Conservation (phyloP, 2,113 vertebrate genomes). For the Cheirogaleus medius region DNA sequence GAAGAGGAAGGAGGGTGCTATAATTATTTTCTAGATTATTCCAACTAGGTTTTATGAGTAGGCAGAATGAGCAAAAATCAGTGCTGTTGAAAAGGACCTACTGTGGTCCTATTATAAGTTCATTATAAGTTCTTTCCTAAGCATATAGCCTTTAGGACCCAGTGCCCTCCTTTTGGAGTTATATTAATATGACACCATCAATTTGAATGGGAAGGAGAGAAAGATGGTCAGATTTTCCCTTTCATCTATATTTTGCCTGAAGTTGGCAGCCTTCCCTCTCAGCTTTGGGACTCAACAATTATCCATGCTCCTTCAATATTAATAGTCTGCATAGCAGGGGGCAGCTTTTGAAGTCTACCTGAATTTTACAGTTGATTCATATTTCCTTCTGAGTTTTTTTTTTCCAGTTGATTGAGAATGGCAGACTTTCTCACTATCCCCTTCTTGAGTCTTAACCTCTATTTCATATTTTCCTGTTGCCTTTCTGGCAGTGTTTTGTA, state of each 20-base stretch:
- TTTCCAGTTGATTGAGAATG: neutral
- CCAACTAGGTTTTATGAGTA: neutral
- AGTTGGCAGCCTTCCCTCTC: slow-evolving; percentile 39
- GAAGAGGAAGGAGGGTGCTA: neutral
- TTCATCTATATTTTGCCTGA: slow-evolving; percentile 60
- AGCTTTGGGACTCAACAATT: neutral
- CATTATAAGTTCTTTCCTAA: neutral
- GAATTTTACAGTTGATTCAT: slow-evolving; percentile 31
- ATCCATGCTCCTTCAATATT: slow-evolving; percentile 57
- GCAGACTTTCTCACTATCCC: neutral
- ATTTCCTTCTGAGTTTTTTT: neutral
- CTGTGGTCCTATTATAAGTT: neutral
- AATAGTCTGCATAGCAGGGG: slow-evolving; percentile 56
- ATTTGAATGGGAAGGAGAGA: slow-evolving; percentile 10
- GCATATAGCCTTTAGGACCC: neutral
- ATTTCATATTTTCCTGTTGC: slow-evolving; percentile 18
- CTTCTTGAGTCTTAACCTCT: neutral
- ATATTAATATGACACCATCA: neutral
- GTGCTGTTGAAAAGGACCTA: neutral
- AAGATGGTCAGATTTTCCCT: slow-evolving; percentile 48
- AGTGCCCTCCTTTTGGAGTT: neutral
- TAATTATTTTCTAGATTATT: neutral
- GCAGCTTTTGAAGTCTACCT: slow-evolving; percentile 62
- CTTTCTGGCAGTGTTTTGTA: neutral
- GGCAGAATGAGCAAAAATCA: neutral